phyloP scores from a whole-genome alignment of 2,888 invertebrate genomes.

The Xanthia togata region DNA sequence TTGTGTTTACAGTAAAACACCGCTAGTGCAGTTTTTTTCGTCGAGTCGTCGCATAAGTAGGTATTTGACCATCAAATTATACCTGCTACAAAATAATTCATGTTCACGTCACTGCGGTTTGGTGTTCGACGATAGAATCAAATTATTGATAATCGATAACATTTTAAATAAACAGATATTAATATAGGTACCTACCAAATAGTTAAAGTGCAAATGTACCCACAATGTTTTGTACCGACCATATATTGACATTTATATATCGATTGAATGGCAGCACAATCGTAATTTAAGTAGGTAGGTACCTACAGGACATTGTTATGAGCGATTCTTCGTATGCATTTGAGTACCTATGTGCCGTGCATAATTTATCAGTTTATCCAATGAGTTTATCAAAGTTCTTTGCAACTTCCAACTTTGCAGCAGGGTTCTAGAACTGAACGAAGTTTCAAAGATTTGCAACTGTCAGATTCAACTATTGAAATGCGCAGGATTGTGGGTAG shows the following conservation, averaged over 20 bases:
- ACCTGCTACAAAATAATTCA: constrained; percentile 3
- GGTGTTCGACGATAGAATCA: constrained; percentile 22
- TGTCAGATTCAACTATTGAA: constrained; percentile 9
- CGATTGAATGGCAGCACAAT: constrained; percentile 17
- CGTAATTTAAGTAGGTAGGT: neutral
- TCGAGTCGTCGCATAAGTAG: constrained; percentile 9
- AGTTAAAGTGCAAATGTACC: constrained; percentile 41
- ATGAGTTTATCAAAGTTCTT: constrained; percentile 16
- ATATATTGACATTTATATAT: neutral
- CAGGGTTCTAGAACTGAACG: constrained; percentile 6
- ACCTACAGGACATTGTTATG: constrained; percentile 33
- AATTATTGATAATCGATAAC: constrained; percentile 32
- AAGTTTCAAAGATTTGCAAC: constrained; percentile 16
- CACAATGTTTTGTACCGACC: neutral
- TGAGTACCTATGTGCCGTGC: constrained; percentile 36
- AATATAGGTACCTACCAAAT: constrained; percentile 21
- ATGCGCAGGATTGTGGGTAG: constrained; percentile 27
- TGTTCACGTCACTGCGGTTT: constrained; percentile 17
- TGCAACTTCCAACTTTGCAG: constrained; percentile 32
- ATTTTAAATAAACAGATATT: constrained; percentile 26
- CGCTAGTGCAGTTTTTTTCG: constrained; percentile 29
- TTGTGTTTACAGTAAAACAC: constrained; percentile 2
- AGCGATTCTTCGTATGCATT: constrained; percentile 47
- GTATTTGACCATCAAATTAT: constrained; percentile 22
- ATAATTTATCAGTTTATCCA: constrained; percentile 39